These are phyloP conservation scores for Thysanoteuthis rhombus DNA, from an alignment of 2,888 invertebrate genomes.

Conservation along the genomic window DNA sequence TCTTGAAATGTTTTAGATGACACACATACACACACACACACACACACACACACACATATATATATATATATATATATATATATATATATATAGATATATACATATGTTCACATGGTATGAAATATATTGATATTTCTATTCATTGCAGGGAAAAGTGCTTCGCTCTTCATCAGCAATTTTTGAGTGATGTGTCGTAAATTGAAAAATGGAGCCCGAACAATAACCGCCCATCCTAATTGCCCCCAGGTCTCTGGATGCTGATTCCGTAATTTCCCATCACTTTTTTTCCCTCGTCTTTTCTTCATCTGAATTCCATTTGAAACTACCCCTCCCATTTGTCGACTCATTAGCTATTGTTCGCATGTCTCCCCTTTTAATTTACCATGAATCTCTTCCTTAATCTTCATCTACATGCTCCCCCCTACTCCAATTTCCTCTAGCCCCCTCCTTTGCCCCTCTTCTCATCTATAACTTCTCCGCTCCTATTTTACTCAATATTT, in stretches of 20 bases:
- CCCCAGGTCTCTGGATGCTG: background rate
- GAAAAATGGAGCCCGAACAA: background rate
- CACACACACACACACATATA: too few species aligned
- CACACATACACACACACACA: too few species aligned
- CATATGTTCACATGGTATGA: background rate
- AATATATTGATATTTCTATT: background rate
- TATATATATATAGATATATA: too few species aligned
- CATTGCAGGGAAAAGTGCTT: background rate
- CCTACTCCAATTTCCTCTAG: background rate
- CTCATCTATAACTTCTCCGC: background rate
- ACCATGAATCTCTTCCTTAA: background rate
- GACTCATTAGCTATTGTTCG: background rate
- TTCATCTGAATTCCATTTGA: background rate
- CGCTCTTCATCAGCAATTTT: background rate
- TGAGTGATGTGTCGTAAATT: background rate
- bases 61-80: too few species aligned
- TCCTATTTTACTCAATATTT: background rate
- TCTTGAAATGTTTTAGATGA: too few species aligned
- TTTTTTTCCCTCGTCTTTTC: background rate
- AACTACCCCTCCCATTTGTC: background rate
- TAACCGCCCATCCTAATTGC: background rate
- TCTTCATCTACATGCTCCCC: background rate
- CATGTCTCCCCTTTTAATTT: background rate
- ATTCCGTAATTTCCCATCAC: background rate
- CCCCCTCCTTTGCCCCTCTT: background rate